These are phyloP conservation scores for Danio rerio DNA, from an alignment of 2,113 vertebrate genomes.

Conservation along the genomic window GRCz12tu NC_133199.1:36540001-36540500, in stretches of 20 bases:
- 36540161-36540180: neutral
- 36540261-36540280: slow-evolving; percentile 15
- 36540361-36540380: neutral
- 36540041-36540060: slow-evolving; percentile 14
- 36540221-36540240: slow-evolving; percentile 8
- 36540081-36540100: slow-evolving; percentile 47
- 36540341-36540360: neutral
- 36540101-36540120: slow-evolving; percentile 18
- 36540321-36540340: neutral
- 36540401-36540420: neutral
- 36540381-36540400: neutral
- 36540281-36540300: neutral
- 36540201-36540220: neutral
- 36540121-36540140: slow-evolving; percentile 41
- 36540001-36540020: slow-evolving; percentile 36
- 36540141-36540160: slow-evolving; percentile 46
- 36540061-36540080: neutral
- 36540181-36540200: neutral
- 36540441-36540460: neutral
- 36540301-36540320: slow-evolving; percentile 9
- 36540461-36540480: neutral
- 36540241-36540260: neutral
- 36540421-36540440: neutral
- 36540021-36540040: slow-evolving; percentile 16
- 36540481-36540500: neutral